These are phyloP conservation scores for Heliconius himera DNA, from an alignment of 1,140 invertebrate genomes.

Conservation along the genomic window DNA sequence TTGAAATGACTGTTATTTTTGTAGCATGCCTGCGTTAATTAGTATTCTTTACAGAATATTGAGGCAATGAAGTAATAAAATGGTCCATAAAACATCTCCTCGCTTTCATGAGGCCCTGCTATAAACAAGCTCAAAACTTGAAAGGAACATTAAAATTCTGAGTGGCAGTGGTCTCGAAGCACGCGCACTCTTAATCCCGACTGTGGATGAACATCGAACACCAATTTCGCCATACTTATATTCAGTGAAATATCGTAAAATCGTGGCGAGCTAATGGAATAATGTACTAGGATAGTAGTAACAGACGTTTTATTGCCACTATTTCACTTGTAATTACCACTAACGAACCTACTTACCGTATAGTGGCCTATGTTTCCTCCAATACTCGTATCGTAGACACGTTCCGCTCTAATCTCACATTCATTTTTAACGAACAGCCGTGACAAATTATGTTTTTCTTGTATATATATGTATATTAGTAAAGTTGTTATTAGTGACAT, in stretches of 20 bases:
- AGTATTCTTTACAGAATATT: constrained; percentile 35
- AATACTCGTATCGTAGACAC: not conserved
- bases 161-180: constrained; percentile 26
- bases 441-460: constrained; percentile 23
- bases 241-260: constrained; percentile 12
- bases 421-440: constrained; percentile 11
- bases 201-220: constrained; percentile 14
- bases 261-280: constrained; percentile 21
- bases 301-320: constrained; percentile 26
- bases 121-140: constrained; percentile 38
- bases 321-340: constrained; percentile 29
- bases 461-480: not conserved
- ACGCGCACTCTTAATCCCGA: constrained; percentile 11
- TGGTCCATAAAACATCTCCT: constrained; percentile 41
- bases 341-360: constrained; percentile 20
- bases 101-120: constrained; percentile 33
- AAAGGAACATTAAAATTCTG: constrained; percentile 35
- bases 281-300: constrained; percentile 21
- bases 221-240: constrained; percentile 14
- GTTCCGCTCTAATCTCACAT: not conserved
- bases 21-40: constrained; percentile 33
- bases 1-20: constrained; percentile 16
- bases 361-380: not conserved
- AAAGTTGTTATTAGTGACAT: constrained; percentile 1
- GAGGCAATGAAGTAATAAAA: constrained; percentile 42